Conservation (phyloP, 2,888 invertebrate genomes). For the Hylaea fasciaria region DNA sequence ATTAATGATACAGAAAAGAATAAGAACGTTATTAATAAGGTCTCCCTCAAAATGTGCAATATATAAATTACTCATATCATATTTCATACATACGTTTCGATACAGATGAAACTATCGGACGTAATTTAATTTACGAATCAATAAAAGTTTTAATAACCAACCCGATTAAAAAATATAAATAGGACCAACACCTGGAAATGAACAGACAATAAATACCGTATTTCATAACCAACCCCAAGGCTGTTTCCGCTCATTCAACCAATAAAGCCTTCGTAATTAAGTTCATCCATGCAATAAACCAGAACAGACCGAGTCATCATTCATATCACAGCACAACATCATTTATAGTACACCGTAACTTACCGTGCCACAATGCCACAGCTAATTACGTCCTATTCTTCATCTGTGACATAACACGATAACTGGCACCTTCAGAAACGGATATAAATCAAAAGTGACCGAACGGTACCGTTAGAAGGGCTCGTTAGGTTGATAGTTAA, state of each 20-base stretch:
- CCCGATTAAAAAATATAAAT: too few relatives aligned
- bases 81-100: too few relatives aligned
- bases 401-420: slow-evolving; percentile 26
- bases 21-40: too few relatives aligned
- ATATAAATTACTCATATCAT: too few relatives aligned
- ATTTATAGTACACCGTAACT: slow-evolving; percentile 22
- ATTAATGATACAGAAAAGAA: too few relatives aligned
- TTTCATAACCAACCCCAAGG: neutral
- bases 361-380: slow-evolving; percentile 22
- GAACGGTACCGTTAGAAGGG: slow-evolving; percentile 14
- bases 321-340: slow-evolving; percentile 23
- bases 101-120: too few relatives aligned
- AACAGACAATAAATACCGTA: too few relatives aligned
- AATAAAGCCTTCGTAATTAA: slow-evolving; percentile 13
- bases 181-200: too few relatives aligned
- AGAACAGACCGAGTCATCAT: slow-evolving; percentile 17
- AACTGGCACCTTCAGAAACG: slow-evolving; percentile 4
- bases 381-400: slow-evolving; percentile 30
- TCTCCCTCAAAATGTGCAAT: too few relatives aligned
- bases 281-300: slow-evolving; percentile 19
- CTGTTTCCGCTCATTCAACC: slow-evolving; percentile 11
- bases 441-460: slow-evolving; percentile 25
- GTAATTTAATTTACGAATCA: too few relatives aligned
- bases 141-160: too few relatives aligned
- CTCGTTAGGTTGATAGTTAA: slow-evolving; percentile 17